phyloP scores from a whole-genome alignment of 2,888 invertebrate genomes.

The Orthosia cruda region DNA sequence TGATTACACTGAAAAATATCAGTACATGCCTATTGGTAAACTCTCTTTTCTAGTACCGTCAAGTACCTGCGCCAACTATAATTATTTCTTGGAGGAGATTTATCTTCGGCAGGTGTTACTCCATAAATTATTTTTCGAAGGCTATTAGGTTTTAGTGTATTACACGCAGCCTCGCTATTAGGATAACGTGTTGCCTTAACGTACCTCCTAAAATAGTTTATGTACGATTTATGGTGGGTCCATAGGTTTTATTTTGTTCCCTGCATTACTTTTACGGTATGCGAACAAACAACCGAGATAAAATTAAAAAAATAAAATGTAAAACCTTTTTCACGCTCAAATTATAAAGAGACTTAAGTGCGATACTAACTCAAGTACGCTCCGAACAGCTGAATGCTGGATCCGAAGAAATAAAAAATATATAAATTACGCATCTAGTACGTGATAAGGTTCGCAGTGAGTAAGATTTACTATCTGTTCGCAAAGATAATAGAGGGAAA shows the following conservation, averaged over 20 bases:
- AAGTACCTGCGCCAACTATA: slow-evolving; percentile 21
- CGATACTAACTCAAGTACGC: slow-evolving; percentile 55
- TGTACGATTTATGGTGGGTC: slow-evolving; percentile 23
- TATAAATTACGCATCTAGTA: slow-evolving; percentile 69
- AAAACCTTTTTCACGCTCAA: slow-evolving; percentile 42
- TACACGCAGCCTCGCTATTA: slow-evolving; percentile 37
- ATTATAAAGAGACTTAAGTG: slow-evolving; percentile 50
- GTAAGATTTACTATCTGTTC: slow-evolving; percentile 78
- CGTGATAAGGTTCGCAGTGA: slow-evolving; percentile 73
- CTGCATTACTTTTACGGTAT: slow-evolving; percentile 24
- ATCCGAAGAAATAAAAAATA: slow-evolving; percentile 56
- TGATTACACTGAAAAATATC: slow-evolving; percentile 59
- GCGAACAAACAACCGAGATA: slow-evolving; percentile 37
- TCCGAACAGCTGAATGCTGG: slow-evolving; percentile 45
- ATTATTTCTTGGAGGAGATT: slow-evolving; percentile 56
- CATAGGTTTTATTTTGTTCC: slow-evolving; percentile 44
- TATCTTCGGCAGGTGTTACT: slow-evolving; percentile 54
- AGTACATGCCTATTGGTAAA: slow-evolving; percentile 48
- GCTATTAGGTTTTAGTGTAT: slow-evolving; percentile 47
- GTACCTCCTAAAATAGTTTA: slow-evolving; percentile 42
- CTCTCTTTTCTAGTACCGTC: slow-evolving; percentile 13
- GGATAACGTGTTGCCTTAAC: slow-evolving; percentile 30
- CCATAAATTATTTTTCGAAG: slow-evolving; percentile 56
- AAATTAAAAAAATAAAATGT: slow-evolving; percentile 45
- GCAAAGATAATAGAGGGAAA: slow-evolving; percentile 79